Percentiles rank a stretch among this genome's conserved stretches.
phyloP scores from a whole-genome alignment of 2,888 invertebrate genomes.

The Eretmocerus hayati region DNA sequence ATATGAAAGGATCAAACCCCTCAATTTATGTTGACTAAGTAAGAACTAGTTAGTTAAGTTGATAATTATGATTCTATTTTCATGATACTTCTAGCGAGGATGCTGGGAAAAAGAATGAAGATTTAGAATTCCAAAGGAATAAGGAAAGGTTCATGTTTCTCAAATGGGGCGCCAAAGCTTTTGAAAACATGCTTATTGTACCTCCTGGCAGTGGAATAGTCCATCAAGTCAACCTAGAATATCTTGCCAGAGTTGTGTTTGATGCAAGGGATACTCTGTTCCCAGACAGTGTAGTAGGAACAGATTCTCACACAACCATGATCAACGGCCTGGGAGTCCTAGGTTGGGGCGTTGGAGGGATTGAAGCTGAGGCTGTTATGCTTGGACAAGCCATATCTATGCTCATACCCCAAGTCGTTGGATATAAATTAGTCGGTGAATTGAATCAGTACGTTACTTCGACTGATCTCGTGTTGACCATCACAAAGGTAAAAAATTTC shows the following conservation, averaged over 20 bases:
- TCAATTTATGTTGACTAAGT: too few relatives aligned
- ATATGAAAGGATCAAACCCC: too few relatives aligned
- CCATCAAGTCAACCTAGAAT: constrained; percentile 90
- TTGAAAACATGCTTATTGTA: constrained; percentile 93
- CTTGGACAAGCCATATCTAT: constrained; percentile 95
- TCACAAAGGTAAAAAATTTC: constrained; percentile 92
- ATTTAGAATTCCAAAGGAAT: constrained; percentile 91
- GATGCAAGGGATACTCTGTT: constrained; percentile 60
- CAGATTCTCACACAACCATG: constrained; percentile 99
- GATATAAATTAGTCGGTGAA: constrained; percentile 79
- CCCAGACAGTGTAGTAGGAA: constrained; percentile 92
- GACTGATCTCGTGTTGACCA: constrained; percentile 93
- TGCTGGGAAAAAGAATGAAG: constrained; percentile 86
- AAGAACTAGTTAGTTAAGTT: too few relatives aligned
- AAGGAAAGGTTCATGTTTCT: constrained; percentile 91
- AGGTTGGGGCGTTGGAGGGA: constrained; percentile 95
- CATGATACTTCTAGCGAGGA: constrained; percentile 65
- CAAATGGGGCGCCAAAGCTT: constrained; percentile 96
- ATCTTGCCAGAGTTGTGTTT: constrained; percentile 87
- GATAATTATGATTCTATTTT: too few relatives aligned
- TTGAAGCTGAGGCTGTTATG: constrained; percentile 99
- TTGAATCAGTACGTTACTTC: constrained; percentile 82
- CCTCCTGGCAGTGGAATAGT: constrained; percentile 98
- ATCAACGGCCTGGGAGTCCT: constrained; percentile 94
- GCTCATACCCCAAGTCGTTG: constrained; percentile 92